Evolutionary conservation across 2,113 vertebrate genomes (phyloP).

Genomic region (Sturnira hondurensis): DNA sequence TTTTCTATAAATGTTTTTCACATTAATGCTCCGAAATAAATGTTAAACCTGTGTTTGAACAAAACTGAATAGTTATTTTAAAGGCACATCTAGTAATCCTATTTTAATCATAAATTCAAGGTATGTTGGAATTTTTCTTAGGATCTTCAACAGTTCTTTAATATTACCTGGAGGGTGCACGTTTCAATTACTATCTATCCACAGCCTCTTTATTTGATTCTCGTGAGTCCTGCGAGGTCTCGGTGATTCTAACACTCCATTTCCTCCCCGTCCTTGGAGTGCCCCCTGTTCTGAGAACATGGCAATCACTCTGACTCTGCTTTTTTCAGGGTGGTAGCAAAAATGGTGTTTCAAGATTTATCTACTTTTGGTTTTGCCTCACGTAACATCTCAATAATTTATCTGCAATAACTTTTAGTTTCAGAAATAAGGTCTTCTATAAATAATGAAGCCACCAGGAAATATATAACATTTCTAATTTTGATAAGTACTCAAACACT

Average conservation of each 20-base stretch:
- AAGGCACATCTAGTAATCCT: background rate
- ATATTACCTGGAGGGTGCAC: background rate
- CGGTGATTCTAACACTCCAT: background rate
- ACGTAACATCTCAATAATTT: background rate
- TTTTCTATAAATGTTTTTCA: background rate
- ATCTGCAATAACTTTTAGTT: background rate
- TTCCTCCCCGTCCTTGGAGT: background rate
- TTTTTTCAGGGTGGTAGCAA: background rate
- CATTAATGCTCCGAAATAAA: background rate
- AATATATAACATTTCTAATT: background rate
- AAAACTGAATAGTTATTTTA: background rate
- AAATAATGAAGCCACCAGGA: conserved; percentile 6
- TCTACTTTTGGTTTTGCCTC: background rate
- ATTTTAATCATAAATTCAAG: background rate
- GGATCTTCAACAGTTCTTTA: background rate
- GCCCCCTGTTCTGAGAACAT: background rate
- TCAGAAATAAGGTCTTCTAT: background rate
- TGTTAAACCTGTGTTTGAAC: background rate
- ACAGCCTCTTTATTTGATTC: background rate
- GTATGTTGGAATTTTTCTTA: background rate
- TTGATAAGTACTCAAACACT: background rate
- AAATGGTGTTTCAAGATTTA: background rate
- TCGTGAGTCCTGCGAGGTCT: background rate
- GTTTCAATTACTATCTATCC: background rate
- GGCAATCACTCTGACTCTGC: background rate